A percentile compares a stretch with the other conserved stretches of the same genome.
Conservation (phyloP, 2,888 invertebrate species). For the Philaethria dido region DNA sequence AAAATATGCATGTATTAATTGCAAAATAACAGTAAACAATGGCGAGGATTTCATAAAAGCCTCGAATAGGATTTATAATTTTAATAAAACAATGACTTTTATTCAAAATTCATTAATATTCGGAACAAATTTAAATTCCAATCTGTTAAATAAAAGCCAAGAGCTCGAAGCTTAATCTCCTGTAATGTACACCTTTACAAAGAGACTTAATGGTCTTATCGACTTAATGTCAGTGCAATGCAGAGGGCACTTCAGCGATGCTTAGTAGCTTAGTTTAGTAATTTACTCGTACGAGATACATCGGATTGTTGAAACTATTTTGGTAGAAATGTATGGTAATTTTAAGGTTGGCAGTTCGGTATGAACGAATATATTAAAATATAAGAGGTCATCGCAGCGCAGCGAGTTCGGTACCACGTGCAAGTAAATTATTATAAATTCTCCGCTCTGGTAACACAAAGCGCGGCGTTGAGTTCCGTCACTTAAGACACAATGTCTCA, state of each 20-base stretch:
- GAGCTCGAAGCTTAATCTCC: conserved; percentile 8
- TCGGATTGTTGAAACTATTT: neutral
- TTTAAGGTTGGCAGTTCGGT: neutral
- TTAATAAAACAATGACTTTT: neutral
- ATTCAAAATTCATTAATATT: conserved; percentile 4
- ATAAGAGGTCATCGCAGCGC: neutral
- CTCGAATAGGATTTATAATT: conserved; percentile 1
- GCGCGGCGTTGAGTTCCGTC: no score
- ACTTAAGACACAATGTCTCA: no score
- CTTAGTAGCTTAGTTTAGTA: conserved; percentile 2
- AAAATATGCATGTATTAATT: conserved; percentile 4
- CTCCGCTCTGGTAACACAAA: no score
- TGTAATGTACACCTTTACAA: conserved; percentile 19
- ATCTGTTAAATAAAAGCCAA: conserved; percentile 11
- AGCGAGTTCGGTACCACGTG: no score
- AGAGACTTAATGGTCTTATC: conserved; percentile 26
- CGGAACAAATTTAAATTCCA: neutral
- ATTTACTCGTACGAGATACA: neutral
- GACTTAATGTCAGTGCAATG: conserved; percentile 17
- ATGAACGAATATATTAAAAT: neutral
- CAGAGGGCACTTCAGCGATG: conserved; percentile 10
- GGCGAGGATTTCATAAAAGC: neutral
- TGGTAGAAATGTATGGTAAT: neutral
- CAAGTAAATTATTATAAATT: no score
- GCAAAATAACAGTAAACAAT: conserved; percentile 6